Percentiles rank a stretch among this genome's conserved stretches.
Conservation (phyloP, 2,113 vertebrate genomes). For the Ctenomys sociabilis region DNA sequence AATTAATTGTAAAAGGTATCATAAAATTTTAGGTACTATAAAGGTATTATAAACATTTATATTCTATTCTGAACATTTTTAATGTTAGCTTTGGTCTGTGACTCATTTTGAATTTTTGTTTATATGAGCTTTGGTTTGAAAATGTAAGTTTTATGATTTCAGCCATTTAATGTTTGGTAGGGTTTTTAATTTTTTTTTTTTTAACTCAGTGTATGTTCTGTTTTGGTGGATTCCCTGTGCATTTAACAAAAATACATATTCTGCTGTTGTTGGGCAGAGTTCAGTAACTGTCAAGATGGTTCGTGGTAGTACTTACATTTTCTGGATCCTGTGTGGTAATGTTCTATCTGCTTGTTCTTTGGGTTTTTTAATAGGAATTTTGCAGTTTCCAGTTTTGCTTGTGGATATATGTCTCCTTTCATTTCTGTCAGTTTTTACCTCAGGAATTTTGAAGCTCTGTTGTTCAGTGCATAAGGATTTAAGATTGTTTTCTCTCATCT, state of each 20-base stretch:
- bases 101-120: background rate
- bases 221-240: background rate
- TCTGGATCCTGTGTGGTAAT: background rate
- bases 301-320: background rate
- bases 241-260: background rate
- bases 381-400: background rate
- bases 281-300: background rate
- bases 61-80: background rate
- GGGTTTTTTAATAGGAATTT: background rate
- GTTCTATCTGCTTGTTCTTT: background rate
- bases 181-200: background rate
- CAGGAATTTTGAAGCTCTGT: background rate
- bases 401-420: background rate
- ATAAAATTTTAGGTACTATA: background rate
- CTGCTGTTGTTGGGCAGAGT: background rate
- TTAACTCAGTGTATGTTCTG: background rate
- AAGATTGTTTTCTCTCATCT: background rate
- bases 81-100: background rate
- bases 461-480: background rate
- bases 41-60: background rate
- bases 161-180: background rate
- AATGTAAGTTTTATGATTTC: background rate
- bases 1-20: background rate
- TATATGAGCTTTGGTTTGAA: background rate
- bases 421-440: background rate